Base-by-base conservation (phyloP, 2,113 vertebrate species). In the Ellobius talpinus region DNA sequence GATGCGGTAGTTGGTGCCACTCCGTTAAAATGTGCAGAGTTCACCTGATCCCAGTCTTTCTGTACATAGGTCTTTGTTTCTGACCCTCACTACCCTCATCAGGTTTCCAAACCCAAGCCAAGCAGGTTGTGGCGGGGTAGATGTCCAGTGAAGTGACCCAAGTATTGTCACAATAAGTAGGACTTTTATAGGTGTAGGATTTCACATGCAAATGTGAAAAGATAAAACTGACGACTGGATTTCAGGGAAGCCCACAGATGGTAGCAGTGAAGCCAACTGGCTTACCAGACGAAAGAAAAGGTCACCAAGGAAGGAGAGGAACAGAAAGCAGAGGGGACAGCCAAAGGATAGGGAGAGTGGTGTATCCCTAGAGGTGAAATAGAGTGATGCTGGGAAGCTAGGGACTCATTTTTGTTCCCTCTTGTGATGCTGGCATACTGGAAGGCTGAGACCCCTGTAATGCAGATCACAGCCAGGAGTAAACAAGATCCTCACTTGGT, bases 371-470 rank as follows among this genome's bases (percentile, higher is more conserved):
- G 55, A 63, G 9, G 42, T 19, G 16, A 26, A n/a, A 68, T 4
- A 29, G 11, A 29, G 29, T 1, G 3, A 31, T 0, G 21, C 4
- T 12, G 6, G 58, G 42, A 24, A 82, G 19, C 42, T 3, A 12
- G 0, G 36, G 52, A 6, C 31, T 23, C 0, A 10, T 4, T 77
- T 7, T 24, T 16, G 5, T 79, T 17, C 23, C n/a, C 6, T 29
- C 29, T 42, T 3, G 1, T 1, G 13, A 50, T 9, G 26, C 16
- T 36, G 3, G 2, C 0, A 0, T 8, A n/a, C 55, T 19, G 0
- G 16, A 11, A 87, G 36, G 47, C 0, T 55, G 21, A 76, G 73
- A 7, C 10, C 0, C 7, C 33, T 26, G 29, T 3, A 63, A 81
- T 3, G 36, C 45, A 52, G 10, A 31, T n/a, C 76, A 4, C 1